These are phyloP conservation scores for Mycteria americana DNA, from an alignment of 2,797 vertebrate species.

Conservation along the genomic window DNA sequence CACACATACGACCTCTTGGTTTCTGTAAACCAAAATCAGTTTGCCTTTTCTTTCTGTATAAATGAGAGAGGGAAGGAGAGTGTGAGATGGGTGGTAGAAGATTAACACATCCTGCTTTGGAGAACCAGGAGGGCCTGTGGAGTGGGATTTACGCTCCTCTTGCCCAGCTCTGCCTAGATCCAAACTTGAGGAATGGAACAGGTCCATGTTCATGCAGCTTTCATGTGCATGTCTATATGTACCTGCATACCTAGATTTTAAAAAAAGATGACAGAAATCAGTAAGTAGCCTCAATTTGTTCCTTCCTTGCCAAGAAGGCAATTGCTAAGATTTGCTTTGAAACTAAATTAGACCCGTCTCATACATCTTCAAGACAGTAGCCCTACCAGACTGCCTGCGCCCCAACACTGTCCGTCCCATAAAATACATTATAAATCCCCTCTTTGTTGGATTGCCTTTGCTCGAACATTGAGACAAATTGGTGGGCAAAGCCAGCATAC, in stretches of 20 bases:
- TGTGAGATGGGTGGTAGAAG: background rate
- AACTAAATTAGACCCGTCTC: background rate
- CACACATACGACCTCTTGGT: background rate
- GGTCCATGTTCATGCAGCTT: background rate
- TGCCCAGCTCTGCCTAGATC: background rate
- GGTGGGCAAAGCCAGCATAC: background rate
- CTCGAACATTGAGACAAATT: background rate
- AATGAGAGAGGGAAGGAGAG: background rate
- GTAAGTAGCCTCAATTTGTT: background rate
- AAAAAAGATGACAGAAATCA: background rate
- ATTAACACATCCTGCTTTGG: background rate
- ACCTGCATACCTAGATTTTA: background rate
- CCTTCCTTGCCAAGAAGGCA: background rate
- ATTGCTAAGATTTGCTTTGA: background rate
- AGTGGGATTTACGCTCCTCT: accelerated
- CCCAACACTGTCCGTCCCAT: accelerated
- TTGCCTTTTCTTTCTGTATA: background rate
- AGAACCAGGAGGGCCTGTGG: background rate
- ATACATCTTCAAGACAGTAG: background rate
- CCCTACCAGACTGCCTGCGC: background rate
- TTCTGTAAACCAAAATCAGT: background rate
- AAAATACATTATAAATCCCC: background rate
- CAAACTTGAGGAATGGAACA: background rate
- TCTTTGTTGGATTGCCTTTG: background rate
- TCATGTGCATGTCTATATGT: accelerated